Evolutionary conservation across 2,888 invertebrate genomes (phyloP), one percentile per base, ranked within the genome.

Genomic region (Argyra leucocephala): DNA sequence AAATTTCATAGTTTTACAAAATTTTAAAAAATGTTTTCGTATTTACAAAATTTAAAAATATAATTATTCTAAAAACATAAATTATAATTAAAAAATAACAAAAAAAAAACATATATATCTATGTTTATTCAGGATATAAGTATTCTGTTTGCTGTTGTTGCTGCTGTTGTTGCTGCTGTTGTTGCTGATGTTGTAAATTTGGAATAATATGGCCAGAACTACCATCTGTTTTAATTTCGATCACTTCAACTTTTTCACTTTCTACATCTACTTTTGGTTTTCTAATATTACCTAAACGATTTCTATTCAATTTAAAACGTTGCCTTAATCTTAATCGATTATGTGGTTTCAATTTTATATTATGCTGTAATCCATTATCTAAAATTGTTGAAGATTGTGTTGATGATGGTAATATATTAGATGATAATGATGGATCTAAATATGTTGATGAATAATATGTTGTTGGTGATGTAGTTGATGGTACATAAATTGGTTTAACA

Each of bases 211-310:
- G 78, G 58, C 78, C 78, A 2, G 78, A 75, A 57, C 72, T 73
- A 6, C 78, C 80, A 66, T 79, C 79, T 23, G 79, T 73, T 68
- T 79, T 78, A 61, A 81, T 80, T 75, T 81, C 81, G 68, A 81
- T 80, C 62, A 80, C 78, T 70, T 80, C 80, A 22, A 77, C 74
- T 69, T 80, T 79, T 70, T 73, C 71, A 63, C 70, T 72, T 67
- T 81, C 81, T 2, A 81, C 77, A 65, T 74, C 76, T 6, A 77
- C 67, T 65, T 69, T 69, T 18, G 70, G 67, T 58, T 31, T 62
- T 18, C 31, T 24, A 23, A 23, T 3, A 74, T 73, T 12, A 72
- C 71, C 66, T 71, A 71, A 3, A 74, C 74, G 18, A 72, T 71
- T 66, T 71, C 72, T 24, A 48, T 26, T 59, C n/a, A 7, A 48